phyloP scores from a whole-genome alignment of 2,797 vertebrate species.

The Melanogrammus aeglefinus region DNA sequence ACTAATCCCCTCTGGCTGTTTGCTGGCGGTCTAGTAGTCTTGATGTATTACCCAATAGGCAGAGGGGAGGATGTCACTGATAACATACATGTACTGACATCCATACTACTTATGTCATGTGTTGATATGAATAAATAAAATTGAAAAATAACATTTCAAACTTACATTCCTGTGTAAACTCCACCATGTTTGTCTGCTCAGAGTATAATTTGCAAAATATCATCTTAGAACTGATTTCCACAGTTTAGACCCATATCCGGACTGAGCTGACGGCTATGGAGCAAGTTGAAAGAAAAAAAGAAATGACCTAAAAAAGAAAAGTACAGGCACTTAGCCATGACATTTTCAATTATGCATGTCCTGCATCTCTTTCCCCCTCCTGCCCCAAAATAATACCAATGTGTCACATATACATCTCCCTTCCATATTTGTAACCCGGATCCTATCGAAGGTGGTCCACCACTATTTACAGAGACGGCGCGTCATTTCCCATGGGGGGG shows the following conservation, averaged over 20 bases:
- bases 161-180: not conserved
- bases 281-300: not conserved
- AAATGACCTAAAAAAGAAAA: not conserved
- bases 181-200: not conserved
- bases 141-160: not conserved
- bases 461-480: not conserved
- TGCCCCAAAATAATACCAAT: not conserved
- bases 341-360: slow-evolving; percentile 1
- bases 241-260: not conserved
- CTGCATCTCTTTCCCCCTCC: not conserved
- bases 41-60: too few species aligned
- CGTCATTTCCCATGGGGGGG: not conserved
- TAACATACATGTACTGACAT: too few species aligned
- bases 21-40: too few species aligned
- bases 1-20: too few species aligned
- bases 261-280: not conserved
- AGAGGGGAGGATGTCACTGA: too few species aligned
- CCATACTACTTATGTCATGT: too few species aligned
- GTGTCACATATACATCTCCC: not conserved
- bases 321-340: not conserved
- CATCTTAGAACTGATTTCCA: not conserved
- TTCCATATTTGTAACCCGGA: not conserved
- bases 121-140: not conserved
- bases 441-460: not conserved
- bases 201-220: not conserved